These are phyloP conservation scores for Arvicanthis niloticus DNA, from an alignment of 2,113 vertebrate species.

Conservation along the genomic window DNA sequence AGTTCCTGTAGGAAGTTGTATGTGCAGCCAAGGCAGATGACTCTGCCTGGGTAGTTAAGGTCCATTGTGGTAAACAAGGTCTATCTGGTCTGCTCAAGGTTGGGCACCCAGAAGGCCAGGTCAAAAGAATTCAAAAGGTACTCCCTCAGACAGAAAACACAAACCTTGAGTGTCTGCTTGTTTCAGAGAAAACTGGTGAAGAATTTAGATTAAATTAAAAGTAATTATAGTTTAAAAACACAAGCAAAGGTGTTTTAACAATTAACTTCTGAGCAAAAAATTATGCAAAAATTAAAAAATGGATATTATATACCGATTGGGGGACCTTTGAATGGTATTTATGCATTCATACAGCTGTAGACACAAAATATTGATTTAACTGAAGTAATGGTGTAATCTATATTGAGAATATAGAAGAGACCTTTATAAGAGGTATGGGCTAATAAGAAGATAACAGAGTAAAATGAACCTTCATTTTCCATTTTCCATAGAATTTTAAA, in stretches of 20 bases:
- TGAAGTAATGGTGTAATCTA: constrained; percentile 22
- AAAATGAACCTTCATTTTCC: constrained; percentile 24
- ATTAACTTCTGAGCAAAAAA: constrained; percentile 1
- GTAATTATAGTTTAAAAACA: neutral
- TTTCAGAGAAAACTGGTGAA: neutral
- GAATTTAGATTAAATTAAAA: neutral
- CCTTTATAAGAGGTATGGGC: neutral
- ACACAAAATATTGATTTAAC: constrained; percentile 18
- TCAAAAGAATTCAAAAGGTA: neutral
- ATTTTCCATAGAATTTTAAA: neutral
- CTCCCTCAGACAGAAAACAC: constrained; percentile 17
- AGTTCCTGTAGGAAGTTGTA: too few relatives aligned
- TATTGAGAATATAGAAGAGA: neutral
- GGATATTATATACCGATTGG: neutral
- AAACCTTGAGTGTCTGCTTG: neutral
- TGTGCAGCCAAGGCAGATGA: too few relatives aligned
- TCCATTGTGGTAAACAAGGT: too few relatives aligned
- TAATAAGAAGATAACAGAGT: neutral
- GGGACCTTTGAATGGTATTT: neutral
- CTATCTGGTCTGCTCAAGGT: too few relatives aligned
- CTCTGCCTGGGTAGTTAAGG: too few relatives aligned
- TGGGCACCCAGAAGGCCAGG: neutral
- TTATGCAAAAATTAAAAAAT: neutral
- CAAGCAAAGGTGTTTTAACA: constrained; percentile 34
- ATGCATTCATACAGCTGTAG: neutral